Evolutionary conservation across 2,888 invertebrate species (phyloP).

Genomic region (Drosophila sordidula): DNA sequence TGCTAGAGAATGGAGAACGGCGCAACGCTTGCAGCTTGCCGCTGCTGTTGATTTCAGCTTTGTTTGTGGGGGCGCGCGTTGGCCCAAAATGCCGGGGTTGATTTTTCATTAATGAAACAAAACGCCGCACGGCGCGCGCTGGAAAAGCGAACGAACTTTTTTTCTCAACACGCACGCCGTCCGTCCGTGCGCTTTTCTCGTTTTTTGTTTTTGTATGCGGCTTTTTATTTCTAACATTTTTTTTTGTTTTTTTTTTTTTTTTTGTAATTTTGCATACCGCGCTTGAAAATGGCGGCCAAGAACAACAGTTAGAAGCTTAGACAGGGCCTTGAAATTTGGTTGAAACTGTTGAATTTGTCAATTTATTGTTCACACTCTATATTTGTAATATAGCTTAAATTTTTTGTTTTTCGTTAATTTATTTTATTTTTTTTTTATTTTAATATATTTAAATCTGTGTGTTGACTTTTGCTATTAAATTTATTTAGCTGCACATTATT

Average conservation of each 20-base stretch:
- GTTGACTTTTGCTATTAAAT: slow-evolving; percentile 13
- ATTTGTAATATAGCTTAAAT: slow-evolving; percentile 1
- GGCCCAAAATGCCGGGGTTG: slow-evolving; percentile 61
- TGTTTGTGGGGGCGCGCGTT: slow-evolving; percentile 66
- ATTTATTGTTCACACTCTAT: slow-evolving; percentile 25
- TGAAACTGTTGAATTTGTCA: slow-evolving; percentile 40
- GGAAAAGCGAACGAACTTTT: slow-evolving; percentile 60
- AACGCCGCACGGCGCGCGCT: slow-evolving; percentile 25
- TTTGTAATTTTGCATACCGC: slow-evolving; percentile 42
- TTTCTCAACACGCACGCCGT: slow-evolving; percentile 20
- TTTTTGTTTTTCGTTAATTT: background rate
- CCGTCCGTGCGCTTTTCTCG: slow-evolving; percentile 40
- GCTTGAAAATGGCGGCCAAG: slow-evolving; percentile 67
- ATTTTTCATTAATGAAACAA: slow-evolving; percentile 76
- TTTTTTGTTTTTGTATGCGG: slow-evolving; percentile 20
- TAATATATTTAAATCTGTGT: background rate
- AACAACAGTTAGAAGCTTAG: slow-evolving; percentile 27
- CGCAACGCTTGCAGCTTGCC: slow-evolving; percentile 7
- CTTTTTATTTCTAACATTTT: slow-evolving; percentile 34
- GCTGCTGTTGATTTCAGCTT: slow-evolving; percentile 64
- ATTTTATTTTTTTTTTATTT: background rate
- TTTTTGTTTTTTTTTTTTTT: slow-evolving; percentile 17
- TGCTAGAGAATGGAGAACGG: slow-evolving; percentile 27
- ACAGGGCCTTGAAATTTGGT: slow-evolving; percentile 19
- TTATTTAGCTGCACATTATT: slow-evolving; percentile 16